Evolutionary conservation across 2,888 invertebrate species (phyloP), one percentile per base, ranked within the genome.

Genomic region (Baronia brevicornis): DNA sequence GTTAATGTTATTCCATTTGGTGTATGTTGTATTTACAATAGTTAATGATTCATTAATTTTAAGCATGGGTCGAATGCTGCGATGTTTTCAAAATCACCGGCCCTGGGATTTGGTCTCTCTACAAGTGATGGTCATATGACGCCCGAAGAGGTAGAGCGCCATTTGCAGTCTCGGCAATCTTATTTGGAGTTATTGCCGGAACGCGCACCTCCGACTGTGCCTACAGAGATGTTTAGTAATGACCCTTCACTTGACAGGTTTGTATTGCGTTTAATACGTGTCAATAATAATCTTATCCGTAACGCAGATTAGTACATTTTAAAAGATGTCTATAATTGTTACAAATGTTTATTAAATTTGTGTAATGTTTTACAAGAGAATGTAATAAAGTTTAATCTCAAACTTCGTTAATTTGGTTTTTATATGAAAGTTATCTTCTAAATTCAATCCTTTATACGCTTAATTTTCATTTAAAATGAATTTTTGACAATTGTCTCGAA

Each of bases 181-280:
- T 90, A 92, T 61, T 78, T 93, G 75, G 92, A 94, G 68, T 78
- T 94, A 41, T 86, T 93, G 43, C 92, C 93, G 1, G 95, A 95
- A 65, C 88, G 93, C 48, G 93, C 95, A 14, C 94, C 95, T 0
- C 91, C 94, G 1, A 94, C 95, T 5, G 93, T 96, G 13, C 96
- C 96, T 3, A 93, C 92, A 20, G 96, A 96, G 77, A 95, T 96
- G 91, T 96, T 97, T 61, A 96, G 95, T 72, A 96, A 96, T 72
- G 96, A 96, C 56, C 94, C 94, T 30, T 95, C 95, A 1, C 77
- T 94, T 26, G 94, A 94, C 65, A 93, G 93, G 93, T 92, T 74
- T 52, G 31, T 8, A 25, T 14, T n/a, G n/a, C n/a, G n/a, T n/a
- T n/a, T n/a, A n/a, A n/a, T n/a, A n/a, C n/a, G n/a, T n/a, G n/a